Evolutionary conservation across 2,113 vertebrate genomes (phyloP).

Genomic region (Lanius collurio): DNA sequence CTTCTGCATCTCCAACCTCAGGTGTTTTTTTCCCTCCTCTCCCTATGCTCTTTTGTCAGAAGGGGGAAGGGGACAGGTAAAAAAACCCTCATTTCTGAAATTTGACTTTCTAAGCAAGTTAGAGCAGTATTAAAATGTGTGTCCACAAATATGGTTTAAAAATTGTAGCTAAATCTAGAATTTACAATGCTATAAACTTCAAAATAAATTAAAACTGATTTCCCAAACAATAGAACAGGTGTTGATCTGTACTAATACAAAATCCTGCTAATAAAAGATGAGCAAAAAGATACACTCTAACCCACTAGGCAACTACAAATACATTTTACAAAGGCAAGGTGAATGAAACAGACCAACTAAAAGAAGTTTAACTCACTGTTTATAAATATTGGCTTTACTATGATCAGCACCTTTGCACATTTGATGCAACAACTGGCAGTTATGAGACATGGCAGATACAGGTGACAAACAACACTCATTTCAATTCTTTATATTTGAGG

Average conservation of each 20-base stretch:
- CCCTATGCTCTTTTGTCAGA: neutral
- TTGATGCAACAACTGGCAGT: neutral
- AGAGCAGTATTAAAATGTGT: neutral
- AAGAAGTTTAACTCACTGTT: neutral
- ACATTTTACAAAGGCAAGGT: neutral
- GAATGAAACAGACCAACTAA: neutral
- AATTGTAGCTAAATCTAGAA: neutral
- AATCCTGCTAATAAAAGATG: neutral
- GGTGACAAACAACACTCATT: neutral
- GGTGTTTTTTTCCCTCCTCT: neutral
- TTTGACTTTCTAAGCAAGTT: neutral
- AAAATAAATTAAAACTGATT: neutral
- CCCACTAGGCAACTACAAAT: neutral
- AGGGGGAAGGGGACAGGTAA: accelerated
- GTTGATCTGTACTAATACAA: neutral
- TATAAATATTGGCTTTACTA: neutral
- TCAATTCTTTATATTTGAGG: neutral
- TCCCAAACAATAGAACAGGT: neutral
- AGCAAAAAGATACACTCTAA: neutral
- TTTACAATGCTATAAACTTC: neutral
- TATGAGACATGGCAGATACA: neutral
- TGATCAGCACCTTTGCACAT: neutral
- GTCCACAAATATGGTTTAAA: neutral
- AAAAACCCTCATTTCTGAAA: neutral
- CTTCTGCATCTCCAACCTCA: neutral